Percentiles rank a stretch among this genome's conserved stretches.
Evolutionary conservation across 2,888 invertebrate species (phyloP).

Genomic region (Octodonta nipae): DNA sequence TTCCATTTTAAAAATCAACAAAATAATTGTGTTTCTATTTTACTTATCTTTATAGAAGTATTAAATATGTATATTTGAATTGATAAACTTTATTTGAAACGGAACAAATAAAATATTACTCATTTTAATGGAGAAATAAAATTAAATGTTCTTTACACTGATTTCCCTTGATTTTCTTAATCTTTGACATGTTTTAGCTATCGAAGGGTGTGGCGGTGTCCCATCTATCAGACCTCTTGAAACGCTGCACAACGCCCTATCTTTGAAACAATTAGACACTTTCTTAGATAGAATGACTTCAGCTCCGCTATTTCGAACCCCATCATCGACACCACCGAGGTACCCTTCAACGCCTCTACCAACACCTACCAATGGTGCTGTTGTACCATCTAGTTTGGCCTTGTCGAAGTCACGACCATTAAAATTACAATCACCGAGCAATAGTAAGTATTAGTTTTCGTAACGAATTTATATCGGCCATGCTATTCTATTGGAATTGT

Average conservation of each 20-base stretch:
- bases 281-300: constrained; percentile 80
- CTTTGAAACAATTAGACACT: constrained; percentile 76
- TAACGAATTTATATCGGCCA: too few relatives aligned
- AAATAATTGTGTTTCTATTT: too few relatives aligned
- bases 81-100: too few relatives aligned
- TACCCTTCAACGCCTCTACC: constrained; percentile 44
- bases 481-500: too few relatives aligned
- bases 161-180: too few relatives aligned
- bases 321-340: constrained; percentile 57
- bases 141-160: too few relatives aligned
- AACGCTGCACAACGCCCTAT: constrained; percentile 92
- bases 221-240: constrained; percentile 93
- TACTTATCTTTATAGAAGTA: too few relatives aligned
- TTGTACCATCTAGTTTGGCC: constrained; percentile 20
- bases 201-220: constrained; percentile 81
- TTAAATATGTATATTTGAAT: too few relatives aligned
- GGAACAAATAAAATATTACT: too few relatives aligned
- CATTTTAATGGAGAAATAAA: too few relatives aligned
- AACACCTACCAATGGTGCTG: constrained; percentile 22
- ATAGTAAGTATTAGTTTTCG: constrained; percentile 39
- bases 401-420: constrained; percentile 25
- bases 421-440: constrained; percentile 37
- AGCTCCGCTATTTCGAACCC: constrained; percentile 58
- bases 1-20: too few relatives aligned
- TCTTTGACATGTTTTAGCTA: constrained; percentile 42